Percentiles rank a stretch among this genome's conserved stretches.
phyloP scores from a whole-genome alignment of 2,888 invertebrate species.

The Tenthredo notha region DNA sequence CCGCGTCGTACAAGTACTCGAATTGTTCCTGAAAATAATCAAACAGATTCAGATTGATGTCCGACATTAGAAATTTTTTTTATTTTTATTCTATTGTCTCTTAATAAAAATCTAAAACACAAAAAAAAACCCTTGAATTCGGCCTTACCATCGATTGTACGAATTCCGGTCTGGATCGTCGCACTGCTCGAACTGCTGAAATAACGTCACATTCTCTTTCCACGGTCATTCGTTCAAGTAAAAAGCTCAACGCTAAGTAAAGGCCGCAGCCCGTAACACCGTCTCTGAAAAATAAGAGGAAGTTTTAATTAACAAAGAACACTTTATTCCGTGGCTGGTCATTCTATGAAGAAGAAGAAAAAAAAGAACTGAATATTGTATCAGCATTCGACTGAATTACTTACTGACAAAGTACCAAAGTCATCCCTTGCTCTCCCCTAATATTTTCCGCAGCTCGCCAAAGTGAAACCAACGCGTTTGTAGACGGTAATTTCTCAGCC shows the following conservation, averaged over 20 bases:
- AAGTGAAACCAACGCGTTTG: constrained; percentile 71
- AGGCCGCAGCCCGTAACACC: constrained; percentile 79
- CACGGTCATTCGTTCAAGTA: constrained; percentile 79
- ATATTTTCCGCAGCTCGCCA: constrained; percentile 74
- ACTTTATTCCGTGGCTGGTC: neutral
- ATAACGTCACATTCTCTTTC: constrained; percentile 80
- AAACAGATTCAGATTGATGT: constrained; percentile 36
- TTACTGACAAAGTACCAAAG: constrained; percentile 78
- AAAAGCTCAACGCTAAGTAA: constrained; percentile 77
- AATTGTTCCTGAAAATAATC: constrained; percentile 73
- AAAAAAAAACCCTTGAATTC: neutral
- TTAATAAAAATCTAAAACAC: constrained; percentile 19
- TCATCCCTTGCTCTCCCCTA: constrained; percentile 70
- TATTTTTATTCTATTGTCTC: neutral
- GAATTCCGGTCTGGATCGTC: constrained; percentile 77
- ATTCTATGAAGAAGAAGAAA: neutral
- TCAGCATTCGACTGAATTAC: constrained; percentile 56
- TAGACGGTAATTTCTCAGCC: constrained; percentile 65
- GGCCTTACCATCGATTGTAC: constrained; percentile 71
- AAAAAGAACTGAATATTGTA: neutral
- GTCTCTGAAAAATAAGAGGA: constrained; percentile 74
- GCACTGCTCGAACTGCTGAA: constrained; percentile 77
- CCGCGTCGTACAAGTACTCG: constrained; percentile 75
- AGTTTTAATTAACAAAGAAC: neutral
- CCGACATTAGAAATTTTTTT: neutral